These are phyloP conservation scores for Campoletis raptor DNA, from an alignment of 2,888 invertebrate species.

Conservation along the genomic window DNA sequence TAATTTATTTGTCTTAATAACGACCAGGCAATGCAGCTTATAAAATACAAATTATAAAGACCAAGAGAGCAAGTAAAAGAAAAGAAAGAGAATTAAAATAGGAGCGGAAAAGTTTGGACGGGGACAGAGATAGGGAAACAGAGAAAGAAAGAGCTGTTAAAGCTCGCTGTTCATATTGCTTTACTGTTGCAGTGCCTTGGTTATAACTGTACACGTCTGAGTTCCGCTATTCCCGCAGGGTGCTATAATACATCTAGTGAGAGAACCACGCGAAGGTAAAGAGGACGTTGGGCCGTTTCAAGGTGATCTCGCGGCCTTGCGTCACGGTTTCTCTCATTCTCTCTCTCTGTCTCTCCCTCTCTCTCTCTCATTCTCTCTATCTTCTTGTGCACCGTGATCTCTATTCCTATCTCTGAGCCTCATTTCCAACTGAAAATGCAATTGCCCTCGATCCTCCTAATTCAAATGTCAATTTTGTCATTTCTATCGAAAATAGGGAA, in stretches of 20 bases:
- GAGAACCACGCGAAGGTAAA: conserved; percentile 59
- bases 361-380: conserved; percentile 9
- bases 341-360: conserved; percentile 10
- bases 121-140: not conserved
- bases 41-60: no score
- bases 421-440: conserved; percentile 16
- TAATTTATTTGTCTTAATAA: no score
- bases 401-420: not conserved
- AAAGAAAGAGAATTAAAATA: not conserved
- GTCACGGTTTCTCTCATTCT: conserved; percentile 73
- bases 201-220: conserved; percentile 80
- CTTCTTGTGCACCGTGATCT: conserved; percentile 4
- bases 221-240: conserved; percentile 78
- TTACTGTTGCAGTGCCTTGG: conserved; percentile 53
- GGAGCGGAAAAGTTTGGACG: not conserved
- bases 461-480: not conserved
- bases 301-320: conserved; percentile 82
- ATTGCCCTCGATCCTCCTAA: not conserved
- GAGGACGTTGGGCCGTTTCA: conserved; percentile 76
- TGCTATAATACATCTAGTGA: conserved; percentile 33
- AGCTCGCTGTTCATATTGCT: conserved; percentile 17
- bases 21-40: no score
- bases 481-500: not conserved
- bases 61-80: no score
- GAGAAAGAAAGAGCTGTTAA: not conserved